Conservation (phyloP, 2,797 vertebrate species). For the Melanotaenia trifasciata region DNA sequence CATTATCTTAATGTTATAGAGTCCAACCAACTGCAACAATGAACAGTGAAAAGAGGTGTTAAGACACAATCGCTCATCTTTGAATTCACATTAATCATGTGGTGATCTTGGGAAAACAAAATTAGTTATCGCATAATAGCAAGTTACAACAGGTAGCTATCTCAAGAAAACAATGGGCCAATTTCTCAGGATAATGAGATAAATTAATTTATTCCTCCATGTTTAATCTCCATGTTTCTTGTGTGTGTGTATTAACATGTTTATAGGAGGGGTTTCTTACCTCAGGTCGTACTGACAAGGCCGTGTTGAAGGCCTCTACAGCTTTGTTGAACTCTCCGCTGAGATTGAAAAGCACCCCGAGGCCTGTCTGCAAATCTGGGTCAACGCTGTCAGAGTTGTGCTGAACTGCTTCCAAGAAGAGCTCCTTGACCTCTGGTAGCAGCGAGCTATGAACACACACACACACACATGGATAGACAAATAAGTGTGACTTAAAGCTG, state of each 20-base stretch:
- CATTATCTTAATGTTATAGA: too few relatives aligned
- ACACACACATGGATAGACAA: slow-evolving; percentile 1
- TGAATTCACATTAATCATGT: too few relatives aligned
- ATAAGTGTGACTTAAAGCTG: slow-evolving; percentile 48
- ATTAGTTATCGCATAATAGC: too few relatives aligned
- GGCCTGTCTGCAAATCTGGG: slow-evolving; percentile 95
- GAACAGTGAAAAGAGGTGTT: too few relatives aligned
- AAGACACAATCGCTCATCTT: too few relatives aligned
- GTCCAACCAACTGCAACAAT: too few relatives aligned
- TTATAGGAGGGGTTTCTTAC: slow-evolving; percentile 68
- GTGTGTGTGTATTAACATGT: neutral
- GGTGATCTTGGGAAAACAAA: too few relatives aligned
- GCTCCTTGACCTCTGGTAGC: slow-evolving; percentile 91
- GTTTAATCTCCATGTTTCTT: slow-evolving; percentile 21
- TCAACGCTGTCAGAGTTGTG: slow-evolving; percentile 91
- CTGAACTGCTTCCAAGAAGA: slow-evolving; percentile 93
- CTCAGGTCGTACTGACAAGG: slow-evolving; percentile 95
- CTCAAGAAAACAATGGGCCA: too few relatives aligned
- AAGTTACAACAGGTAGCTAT: too few relatives aligned
- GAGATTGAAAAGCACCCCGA: slow-evolving; percentile 97
- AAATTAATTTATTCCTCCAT: neutral
- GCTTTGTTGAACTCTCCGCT: slow-evolving; percentile 97
- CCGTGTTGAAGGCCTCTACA: slow-evolving; percentile 96
- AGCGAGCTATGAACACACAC: slow-evolving; percentile 81
- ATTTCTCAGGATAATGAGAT: too few relatives aligned